Evolutionary conservation across 2,888 invertebrate genomes (phyloP).

Genomic region (Netelia melanura): DNA sequence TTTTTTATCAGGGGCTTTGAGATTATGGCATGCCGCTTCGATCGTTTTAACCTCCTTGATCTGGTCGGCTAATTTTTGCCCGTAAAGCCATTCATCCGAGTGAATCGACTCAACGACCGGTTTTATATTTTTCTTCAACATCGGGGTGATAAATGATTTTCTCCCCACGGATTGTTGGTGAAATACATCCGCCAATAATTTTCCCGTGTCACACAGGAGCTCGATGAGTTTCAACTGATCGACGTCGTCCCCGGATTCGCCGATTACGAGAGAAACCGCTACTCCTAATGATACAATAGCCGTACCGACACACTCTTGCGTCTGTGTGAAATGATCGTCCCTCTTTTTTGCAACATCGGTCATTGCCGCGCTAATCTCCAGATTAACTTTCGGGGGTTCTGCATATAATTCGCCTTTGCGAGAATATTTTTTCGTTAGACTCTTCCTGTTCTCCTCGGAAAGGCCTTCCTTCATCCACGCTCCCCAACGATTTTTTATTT

Average conservation of each 20-base stretch:
- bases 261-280: slow-evolving; percentile 52
- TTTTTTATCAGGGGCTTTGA: slow-evolving; percentile 15
- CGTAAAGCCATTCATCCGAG: slow-evolving; percentile 57
- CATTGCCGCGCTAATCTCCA: slow-evolving; percentile 52
- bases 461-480: slow-evolving; percentile 76
- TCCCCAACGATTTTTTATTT: slow-evolving; percentile 72
- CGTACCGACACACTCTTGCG: slow-evolving; percentile 58
- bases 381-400: slow-evolving; percentile 58
- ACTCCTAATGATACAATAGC: slow-evolving; percentile 54
- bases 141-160: slow-evolving; percentile 42
- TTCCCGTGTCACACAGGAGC: slow-evolving; percentile 49
- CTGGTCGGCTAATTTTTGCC: slow-evolving; percentile 48
- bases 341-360: slow-evolving; percentile 51
- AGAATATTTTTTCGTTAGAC: slow-evolving; percentile 50
- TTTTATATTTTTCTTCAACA: slow-evolving; percentile 56
- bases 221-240: slow-evolving; percentile 46
- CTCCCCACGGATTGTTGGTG: slow-evolving; percentile 46
- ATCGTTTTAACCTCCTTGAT: slow-evolving; percentile 52
- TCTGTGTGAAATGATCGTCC: slow-evolving; percentile 59
- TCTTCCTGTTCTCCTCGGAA: slow-evolving; percentile 60
- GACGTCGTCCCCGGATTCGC: slow-evolving; percentile 45
- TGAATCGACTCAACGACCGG: slow-evolving; percentile 15
- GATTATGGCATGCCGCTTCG: not conserved
- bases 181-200: slow-evolving; percentile 49
- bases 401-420: slow-evolving; percentile 53